Base-by-base conservation (phyloP, 2,888 invertebrate species). In the Heliconius ismenius region DNA sequence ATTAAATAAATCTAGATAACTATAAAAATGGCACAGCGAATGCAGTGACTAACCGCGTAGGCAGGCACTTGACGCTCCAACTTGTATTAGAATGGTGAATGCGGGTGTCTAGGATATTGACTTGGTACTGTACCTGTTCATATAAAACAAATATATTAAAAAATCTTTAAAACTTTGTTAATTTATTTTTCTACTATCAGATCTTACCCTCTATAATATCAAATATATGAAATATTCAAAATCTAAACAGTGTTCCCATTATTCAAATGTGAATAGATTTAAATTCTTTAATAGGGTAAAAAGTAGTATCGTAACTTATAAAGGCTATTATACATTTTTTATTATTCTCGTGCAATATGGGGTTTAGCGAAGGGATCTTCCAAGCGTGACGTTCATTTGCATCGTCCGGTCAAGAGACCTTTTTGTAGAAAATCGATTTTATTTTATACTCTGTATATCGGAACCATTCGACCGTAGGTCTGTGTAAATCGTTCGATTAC, bases 371-470 rank as follows among this genome's bases (percentile, higher is more conserved):
- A 69, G 60, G 63, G 36, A 39, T 36, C 73, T 28, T 39, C 75
- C 67, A 58, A 21, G 78, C 80, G 73, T 77, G 36, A 76, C 77
- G 78, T 78, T 78, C 77, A 79, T 67, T 74, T 26, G 28, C 79
- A 76, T 65, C n/a, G 74, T 75, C 72, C 68, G 76, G 63, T 77
- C 76, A 62, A 60, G 69, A 49, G 64, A 67, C 13, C 69, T 65
- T 63, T n/a, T 74, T 65, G 74, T 77, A 75, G 76, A 73, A 76
- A 76, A 78, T 78, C 70, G 70, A 77, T 79, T 78, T 67, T 24
- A 76, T 79, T 77, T 63, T 18, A 63, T 32, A 65, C 39, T 65
- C 74, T 77, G 76, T 73, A 72, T 73, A 76, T 39, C 58, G 39
- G 24, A 21, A 11, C 6, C 74, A 67, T 70, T 78, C 78, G 68